phyloP scores from a whole-genome alignment of 2,113 vertebrate species.

The Sardina pilchardus region DNA sequence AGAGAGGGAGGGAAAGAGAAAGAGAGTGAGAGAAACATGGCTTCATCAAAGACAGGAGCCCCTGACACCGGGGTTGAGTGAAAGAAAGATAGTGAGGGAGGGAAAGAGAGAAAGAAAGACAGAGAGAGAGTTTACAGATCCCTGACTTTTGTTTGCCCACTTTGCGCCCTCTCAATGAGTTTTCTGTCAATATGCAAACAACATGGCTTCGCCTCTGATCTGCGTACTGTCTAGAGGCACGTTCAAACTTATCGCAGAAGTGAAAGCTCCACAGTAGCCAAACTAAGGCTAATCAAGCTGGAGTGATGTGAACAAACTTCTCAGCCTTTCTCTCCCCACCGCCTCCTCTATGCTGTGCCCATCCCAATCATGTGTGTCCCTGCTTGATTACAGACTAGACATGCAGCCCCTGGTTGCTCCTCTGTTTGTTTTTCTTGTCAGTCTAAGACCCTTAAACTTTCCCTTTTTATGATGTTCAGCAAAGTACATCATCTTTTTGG shows the following conservation, averaged over 20 bases:
- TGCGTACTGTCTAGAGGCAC: background rate
- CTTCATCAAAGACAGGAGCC: no score
- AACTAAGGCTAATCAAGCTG: background rate
- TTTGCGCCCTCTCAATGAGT: background rate
- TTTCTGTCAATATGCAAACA: background rate
- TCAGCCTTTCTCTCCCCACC: background rate
- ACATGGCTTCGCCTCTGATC: background rate
- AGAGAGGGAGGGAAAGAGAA: background rate
- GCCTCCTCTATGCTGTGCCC: background rate
- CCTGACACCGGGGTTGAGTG: background rate
- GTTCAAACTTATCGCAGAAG: background rate
- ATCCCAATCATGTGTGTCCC: background rate
- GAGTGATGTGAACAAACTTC: background rate
- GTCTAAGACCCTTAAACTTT: no score
- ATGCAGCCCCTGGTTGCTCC: no score
- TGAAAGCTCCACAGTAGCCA: background rate
- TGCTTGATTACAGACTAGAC: no score
- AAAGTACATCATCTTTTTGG: no score
- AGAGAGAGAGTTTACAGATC: background rate
- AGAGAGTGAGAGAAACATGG: background rate
- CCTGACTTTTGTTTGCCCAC: background rate
- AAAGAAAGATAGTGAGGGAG: background rate
- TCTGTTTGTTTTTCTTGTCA: no score
- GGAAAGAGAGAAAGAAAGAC: background rate
- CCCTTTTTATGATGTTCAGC: no score